A percentile compares a stretch with the other conserved stretches of the same genome.
Conservation (phyloP, 2,113 vertebrate species). For the Pagrus major region DNA sequence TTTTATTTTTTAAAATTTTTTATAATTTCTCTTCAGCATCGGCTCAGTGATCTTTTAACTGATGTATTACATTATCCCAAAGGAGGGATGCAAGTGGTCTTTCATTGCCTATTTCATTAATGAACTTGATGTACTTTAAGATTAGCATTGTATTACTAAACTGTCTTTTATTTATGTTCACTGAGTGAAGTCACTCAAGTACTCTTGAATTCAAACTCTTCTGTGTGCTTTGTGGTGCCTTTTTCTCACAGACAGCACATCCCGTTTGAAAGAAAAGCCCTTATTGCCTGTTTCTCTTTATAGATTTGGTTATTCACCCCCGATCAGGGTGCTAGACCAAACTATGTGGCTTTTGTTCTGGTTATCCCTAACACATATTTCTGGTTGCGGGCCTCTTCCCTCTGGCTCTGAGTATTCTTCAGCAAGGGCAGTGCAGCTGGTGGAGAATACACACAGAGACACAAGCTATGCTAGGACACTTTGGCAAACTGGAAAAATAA, state of each 20-base stretch:
- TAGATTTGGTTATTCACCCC: slow-evolving; percentile 59
- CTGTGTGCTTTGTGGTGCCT: slow-evolving; percentile 17
- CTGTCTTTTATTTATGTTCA: not conserved
- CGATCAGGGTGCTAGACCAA: slow-evolving; percentile 61
- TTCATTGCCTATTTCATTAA: not conserved
- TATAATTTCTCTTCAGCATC: too few species aligned
- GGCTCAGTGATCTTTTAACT: not conserved
- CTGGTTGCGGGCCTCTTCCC: slow-evolving; percentile 66
- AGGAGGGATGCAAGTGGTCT: not conserved
- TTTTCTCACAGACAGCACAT: slow-evolving; percentile 42
- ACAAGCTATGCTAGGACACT: slow-evolving; percentile 46
- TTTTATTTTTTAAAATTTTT: not conserved
- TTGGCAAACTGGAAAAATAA: slow-evolving; percentile 57
- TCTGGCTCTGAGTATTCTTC: slow-evolving; percentile 43
- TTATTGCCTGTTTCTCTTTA: slow-evolving; percentile 63
- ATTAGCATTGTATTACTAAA: slow-evolving; percentile 14
- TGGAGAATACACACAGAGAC: slow-evolving; percentile 47
- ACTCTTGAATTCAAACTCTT: slow-evolving; percentile 28
- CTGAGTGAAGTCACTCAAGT: slow-evolving; percentile 2
- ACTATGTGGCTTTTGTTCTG: slow-evolving; percentile 76
- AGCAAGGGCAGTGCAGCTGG: slow-evolving; percentile 50
- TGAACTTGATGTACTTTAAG: not conserved
- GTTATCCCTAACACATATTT: slow-evolving; percentile 71
- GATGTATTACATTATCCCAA: not conserved
- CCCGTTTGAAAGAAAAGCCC: slow-evolving; percentile 38